phyloP scores from a whole-genome alignment of 2,113 vertebrate species.

The Tilapia sparmanii region DNA sequence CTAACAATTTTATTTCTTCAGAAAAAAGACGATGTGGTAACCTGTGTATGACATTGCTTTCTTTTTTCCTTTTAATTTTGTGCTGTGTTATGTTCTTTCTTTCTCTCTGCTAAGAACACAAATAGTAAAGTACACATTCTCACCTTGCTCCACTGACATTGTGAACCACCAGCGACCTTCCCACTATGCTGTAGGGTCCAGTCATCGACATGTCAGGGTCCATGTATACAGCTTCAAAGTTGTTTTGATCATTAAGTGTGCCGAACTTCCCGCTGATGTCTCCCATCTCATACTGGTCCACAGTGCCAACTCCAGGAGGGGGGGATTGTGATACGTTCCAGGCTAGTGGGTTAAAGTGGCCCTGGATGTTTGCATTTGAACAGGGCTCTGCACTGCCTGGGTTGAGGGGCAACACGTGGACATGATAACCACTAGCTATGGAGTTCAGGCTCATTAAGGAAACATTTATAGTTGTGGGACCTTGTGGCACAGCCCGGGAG shows the following conservation, averaged over 20 bases:
- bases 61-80: not conserved
- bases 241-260: slow-evolving; percentile 30
- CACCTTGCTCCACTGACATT: slow-evolving; percentile 69
- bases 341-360: slow-evolving; percentile 73
- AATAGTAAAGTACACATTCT: slow-evolving; percentile 2
- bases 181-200: slow-evolving; percentile 66
- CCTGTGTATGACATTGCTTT: not conserved
- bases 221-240: slow-evolving; percentile 6
- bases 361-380: slow-evolving; percentile 61
- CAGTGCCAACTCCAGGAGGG: slow-evolving; percentile 59
- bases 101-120: not conserved
- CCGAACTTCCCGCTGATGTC: slow-evolving; percentile 79
- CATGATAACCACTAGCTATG: slow-evolving; percentile 67
- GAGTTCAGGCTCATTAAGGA: slow-evolving; percentile 52
- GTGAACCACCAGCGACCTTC: slow-evolving; percentile 76
- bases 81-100: not conserved
- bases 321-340: slow-evolving; percentile 59
- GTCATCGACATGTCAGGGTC: slow-evolving; percentile 69
- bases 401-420: slow-evolving; percentile 70
- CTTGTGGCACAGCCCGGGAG: slow-evolving; percentile 56
- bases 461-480: slow-evolving; percentile 59
- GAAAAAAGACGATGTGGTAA: not conserved
- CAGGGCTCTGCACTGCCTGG: slow-evolving; percentile 50
- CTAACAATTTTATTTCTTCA: not conserved
- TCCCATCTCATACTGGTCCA: slow-evolving; percentile 77